phyloP scores from a whole-genome alignment of 35 echinoderm and acorn worm genomes.

The Heliocidaris tuberculata region DNA sequence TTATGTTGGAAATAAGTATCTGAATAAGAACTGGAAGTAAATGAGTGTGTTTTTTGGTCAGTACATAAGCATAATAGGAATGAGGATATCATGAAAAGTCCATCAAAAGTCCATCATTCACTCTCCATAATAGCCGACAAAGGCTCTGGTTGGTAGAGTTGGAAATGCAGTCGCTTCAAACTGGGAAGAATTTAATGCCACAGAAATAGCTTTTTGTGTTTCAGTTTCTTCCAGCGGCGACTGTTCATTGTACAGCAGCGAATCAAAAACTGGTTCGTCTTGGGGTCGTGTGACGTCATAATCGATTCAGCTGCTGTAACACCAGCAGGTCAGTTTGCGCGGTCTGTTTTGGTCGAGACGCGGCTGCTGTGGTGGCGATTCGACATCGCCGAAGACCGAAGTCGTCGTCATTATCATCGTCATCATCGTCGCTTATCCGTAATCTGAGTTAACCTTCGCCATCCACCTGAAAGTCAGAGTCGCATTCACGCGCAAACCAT shows the following conservation, averaged over 20 bases:
- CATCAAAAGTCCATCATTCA: not conserved
- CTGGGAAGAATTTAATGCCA: not conserved
- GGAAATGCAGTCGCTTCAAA: not conserved
- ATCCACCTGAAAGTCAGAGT: not conserved
- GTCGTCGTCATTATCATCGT: not conserved
- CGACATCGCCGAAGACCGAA: not conserved
- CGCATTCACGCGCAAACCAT: not conserved
- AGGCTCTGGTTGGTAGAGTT: not conserved
- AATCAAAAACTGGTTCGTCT: not conserved
- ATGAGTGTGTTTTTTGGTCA: not conserved
- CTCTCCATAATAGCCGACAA: not conserved
- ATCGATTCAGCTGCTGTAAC: not conserved
- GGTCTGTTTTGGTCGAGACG: not conserved
- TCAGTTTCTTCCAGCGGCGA: not conserved
- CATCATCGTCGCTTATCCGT: not conserved
- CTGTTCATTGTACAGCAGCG: not conserved
- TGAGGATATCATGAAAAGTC: not conserved
- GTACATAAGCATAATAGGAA: not conserved
- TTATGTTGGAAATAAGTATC: too few species aligned
- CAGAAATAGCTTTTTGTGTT: not conserved
- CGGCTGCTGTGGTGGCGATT: not conserved
- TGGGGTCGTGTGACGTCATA: not conserved
- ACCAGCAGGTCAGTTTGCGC: not conserved
- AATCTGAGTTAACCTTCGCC: not conserved
- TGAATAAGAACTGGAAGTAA: not conserved